These are phyloP conservation scores for Coenobita brevimanus DNA, from an alignment of 1,140 invertebrate genomes.

Conservation along the genomic window DNA sequence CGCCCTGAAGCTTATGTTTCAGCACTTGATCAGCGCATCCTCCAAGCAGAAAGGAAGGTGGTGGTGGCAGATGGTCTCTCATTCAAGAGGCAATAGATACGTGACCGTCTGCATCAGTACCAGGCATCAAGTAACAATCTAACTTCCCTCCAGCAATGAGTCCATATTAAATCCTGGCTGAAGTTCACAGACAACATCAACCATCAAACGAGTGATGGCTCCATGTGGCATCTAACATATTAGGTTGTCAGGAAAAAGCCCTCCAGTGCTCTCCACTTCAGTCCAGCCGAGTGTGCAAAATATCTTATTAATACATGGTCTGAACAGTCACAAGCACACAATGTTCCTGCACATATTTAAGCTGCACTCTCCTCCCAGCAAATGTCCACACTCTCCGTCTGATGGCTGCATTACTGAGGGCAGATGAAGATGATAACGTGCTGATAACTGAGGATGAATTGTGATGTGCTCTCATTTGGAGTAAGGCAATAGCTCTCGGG, in stretches of 20 bases:
- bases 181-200: constrained; percentile 27
- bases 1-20: neutral
- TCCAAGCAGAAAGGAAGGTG: neutral
- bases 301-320: no score
- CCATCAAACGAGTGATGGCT: constrained; percentile 17
- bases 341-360: no score
- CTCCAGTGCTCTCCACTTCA: constrained; percentile 32
- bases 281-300: neutral
- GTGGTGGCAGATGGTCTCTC: constrained; percentile 3
- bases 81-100: neutral
- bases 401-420: no score
- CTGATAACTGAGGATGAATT: no score
- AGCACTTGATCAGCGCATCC: neutral
- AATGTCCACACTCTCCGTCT: no score
- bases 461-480: neutral
- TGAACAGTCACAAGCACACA: no score
- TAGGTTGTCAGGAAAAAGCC: constrained; percentile 4
- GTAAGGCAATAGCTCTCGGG: constrained; percentile 6
- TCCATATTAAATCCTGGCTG: constrained; percentile 13
- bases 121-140: constrained; percentile 21
- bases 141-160: constrained; percentile 10
- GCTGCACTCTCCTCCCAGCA: no score
- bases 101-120: no score
- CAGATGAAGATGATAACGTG: no score
- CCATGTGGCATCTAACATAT: constrained; percentile 39